Base-by-base conservation (phyloP, 1,140 invertebrate genomes). In the Drosophila pseudoananassae region DNA sequence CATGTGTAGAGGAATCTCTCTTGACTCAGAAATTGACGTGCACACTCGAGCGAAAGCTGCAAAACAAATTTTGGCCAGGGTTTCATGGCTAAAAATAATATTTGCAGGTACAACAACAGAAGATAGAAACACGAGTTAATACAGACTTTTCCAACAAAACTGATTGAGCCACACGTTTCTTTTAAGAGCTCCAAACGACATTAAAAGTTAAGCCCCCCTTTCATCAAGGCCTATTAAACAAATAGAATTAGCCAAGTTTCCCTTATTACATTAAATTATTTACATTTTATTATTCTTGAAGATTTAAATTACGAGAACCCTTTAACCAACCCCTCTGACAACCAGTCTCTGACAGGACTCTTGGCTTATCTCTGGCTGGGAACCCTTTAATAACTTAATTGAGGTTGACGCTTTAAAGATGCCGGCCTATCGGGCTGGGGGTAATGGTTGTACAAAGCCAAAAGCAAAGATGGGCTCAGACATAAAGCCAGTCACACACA, bases 351-450 rank as follows among this genome's bases (percentile, higher is more conserved):
- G 1, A 12, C 3, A 12, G 12, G 33, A n/a, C 9, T 36, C 33
- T n/a, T 14, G 5, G 40, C 7, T 45, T 45, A 17, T 15, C 40
- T 45, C 15, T n/a, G 14, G 14, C 15, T 15, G 56, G 57, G 33
- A 75, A 80, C 71, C 65, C 82, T 87, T 85, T 87, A 85, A 85
- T 82, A 78, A 71, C 74, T 87, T 85, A 85, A 85, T 85, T 85
- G 81, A 82, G 82, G 82, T 75, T 85, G 74, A 68, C 69, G 58
- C 83, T 82, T 76, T 81, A 88, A 85, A 76, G 82, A 87, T 74
- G 74, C 68, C 56, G 56, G 25, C 63, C 53, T 55, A 45, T 55
- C 15, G 59, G 25, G 47, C 7, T 29, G 38, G 27, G 58, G 56
- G 27, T 20, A 9, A 33, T 54, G 17, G 25, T 27, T 6, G 6